These are phyloP conservation scores for Helicoverpa armigera DNA, from an alignment of 1,140 invertebrate species.

Conservation along the genomic window DNA sequence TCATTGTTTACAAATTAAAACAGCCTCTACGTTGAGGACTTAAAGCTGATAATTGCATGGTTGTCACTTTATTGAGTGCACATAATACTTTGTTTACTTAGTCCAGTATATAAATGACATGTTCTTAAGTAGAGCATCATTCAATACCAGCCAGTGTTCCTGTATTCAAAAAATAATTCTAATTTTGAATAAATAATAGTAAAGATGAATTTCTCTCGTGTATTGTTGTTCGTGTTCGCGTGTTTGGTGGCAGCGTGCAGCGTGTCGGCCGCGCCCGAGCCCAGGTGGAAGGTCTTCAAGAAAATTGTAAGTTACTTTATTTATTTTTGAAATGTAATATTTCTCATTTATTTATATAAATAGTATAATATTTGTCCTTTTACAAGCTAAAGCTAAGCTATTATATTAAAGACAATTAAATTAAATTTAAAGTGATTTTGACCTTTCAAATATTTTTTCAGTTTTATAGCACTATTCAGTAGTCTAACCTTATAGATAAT, in stretches of 20 bases:
- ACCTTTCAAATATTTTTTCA: too few relatives aligned
- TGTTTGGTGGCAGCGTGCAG: constrained; percentile 57
- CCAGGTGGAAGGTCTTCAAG: constrained; percentile 72
- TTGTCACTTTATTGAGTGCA: neutral
- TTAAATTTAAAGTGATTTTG: too few relatives aligned
- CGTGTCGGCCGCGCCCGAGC: constrained; percentile 56
- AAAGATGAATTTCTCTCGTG: constrained; percentile 69
- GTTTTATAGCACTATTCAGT: too few relatives aligned
- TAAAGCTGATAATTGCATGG: neutral
- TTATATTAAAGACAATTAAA: too few relatives aligned
- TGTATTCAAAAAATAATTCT: constrained; percentile 29
- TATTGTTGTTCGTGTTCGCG: constrained; percentile 66
- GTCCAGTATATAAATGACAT: neutral
- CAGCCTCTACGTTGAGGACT: neutral
- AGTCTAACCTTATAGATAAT: too few relatives aligned
- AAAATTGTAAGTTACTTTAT: constrained; percentile 68
- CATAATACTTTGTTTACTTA: neutral
- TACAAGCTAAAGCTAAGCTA: too few relatives aligned
- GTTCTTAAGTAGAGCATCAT: constrained; percentile 9
- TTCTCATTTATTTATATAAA: too few relatives aligned
- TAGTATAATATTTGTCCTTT: too few relatives aligned
- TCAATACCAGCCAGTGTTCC: constrained; percentile 2
- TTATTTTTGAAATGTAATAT: neutral
- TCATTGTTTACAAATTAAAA: neutral
- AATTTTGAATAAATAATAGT: neutral